Base-by-base conservation (phyloP, 2,888 invertebrate genomes). In the Endomychus coccineus region DNA sequence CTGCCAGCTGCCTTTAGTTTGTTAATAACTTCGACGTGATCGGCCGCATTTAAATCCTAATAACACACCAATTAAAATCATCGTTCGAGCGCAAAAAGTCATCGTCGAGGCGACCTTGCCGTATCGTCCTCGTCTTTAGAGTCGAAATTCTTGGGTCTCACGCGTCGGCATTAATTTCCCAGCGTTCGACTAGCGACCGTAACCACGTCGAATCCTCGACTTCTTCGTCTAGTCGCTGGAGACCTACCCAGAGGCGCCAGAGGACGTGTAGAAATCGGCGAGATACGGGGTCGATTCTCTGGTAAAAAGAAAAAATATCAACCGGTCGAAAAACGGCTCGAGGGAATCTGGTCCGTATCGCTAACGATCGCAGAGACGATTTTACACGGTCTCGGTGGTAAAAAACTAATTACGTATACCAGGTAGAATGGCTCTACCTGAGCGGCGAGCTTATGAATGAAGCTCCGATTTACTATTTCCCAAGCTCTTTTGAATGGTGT, bases 371-470 rank as follows among this genome's bases (percentile, higher is more conserved):
- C 51, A 54, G 40, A 39, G 34, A 30, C 27, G 39, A 31, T 10
- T 14, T 16, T 37, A n/a, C 4, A 31, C 27, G 15, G 6, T 13
- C 12, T 7, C 13, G 22, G 12, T 39, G 43, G 42, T 52, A 57
- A 59, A 60, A 63, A 63, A 57, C 51, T 62, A 62, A 63, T 63
- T 64, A 64, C 58, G 52, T 53, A 58, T 62, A 62, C 61, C 61
- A 60, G 58, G 38, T 17, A 16, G 32, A 15, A 28, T 15, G 38
- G 51, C 50, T 43, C 56, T 62, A 62, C 62, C 62, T 62, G 54
- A 52, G 50, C 50, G 56, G 49, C 51, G 32, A 29, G 62, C 64
- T 65, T 63, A 65, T 65, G 64, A 65, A 65, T 65, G 64, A 63
- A 62, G 50, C 45, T 46, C 48, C 51, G 46, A 50, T 50, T 50